A percentile compares a stretch with the other conserved stretches of the same genome.
These are phyloP conservation scores for Marcusenius ussheri DNA, from an alignment of 2,113 vertebrate species.

Conservation along the genomic window DNA sequence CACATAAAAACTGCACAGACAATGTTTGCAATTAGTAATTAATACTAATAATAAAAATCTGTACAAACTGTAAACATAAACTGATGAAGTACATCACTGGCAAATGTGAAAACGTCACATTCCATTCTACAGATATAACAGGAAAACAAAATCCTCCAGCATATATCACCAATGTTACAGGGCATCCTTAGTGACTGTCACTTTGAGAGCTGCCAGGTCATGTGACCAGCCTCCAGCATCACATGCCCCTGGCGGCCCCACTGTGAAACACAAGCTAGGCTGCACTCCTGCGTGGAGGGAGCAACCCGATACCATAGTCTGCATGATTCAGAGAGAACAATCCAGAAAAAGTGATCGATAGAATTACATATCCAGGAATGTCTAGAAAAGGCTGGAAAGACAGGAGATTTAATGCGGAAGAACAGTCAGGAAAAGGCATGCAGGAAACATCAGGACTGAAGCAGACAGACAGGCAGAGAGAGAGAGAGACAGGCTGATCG, in stretches of 20 bases:
- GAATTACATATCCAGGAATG: background rate
- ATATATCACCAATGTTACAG: background rate
- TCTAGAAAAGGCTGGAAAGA: background rate
- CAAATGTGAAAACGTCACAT: background rate
- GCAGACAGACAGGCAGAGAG: background rate
- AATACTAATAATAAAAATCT: background rate
- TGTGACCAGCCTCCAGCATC: background rate
- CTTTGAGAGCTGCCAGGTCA: background rate
- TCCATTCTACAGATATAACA: background rate
- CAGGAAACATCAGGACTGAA: background rate
- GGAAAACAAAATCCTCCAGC: background rate
- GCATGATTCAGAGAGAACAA: background rate
- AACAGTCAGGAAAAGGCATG: background rate
- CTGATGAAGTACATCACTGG: background rate
- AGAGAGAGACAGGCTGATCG: background rate
- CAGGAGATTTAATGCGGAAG: background rate
- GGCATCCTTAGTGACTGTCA: background rate
- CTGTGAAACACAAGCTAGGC: background rate
- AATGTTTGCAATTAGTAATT: background rate
- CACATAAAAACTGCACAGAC: background rate
- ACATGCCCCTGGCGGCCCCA: background rate
- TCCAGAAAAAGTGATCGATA: background rate
- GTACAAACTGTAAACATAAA: background rate
- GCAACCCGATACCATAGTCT: background rate
- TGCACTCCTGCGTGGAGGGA: background rate